phyloP scores from a whole-genome alignment of 2,113 vertebrate species.

The Saccopteryx bilineata region DNA sequence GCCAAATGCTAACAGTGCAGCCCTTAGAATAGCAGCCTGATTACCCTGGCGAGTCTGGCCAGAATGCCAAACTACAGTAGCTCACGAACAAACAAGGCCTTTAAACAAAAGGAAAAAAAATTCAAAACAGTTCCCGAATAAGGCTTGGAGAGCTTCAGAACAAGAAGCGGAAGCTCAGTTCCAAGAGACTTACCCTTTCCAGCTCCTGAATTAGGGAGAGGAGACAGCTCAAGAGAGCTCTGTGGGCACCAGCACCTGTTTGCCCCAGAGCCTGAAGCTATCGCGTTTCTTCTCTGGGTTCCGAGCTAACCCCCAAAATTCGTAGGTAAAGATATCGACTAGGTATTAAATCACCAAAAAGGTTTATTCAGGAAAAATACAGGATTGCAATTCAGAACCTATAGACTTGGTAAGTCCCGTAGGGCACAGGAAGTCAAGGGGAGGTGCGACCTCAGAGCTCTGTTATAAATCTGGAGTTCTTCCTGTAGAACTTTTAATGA shows the following conservation, averaged over 20 bases:
- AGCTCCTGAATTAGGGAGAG: not conserved
- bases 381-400: not conserved
- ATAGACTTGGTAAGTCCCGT: not conserved
- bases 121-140: not conserved
- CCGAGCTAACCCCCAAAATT: not conserved
- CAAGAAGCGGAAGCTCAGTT: too few species aligned
- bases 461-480: not conserved
- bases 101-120: not conserved
- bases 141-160: not conserved
- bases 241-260: not conserved
- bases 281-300: not conserved
- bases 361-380: not conserved
- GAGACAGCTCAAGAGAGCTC: not conserved
- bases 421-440: not conserved
- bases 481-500: not conserved
- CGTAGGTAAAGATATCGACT: not conserved
- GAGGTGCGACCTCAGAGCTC: not conserved
- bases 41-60: too few species aligned
- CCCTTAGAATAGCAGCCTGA: not conserved
- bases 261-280: not conserved
- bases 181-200: not conserved
- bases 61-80: not conserved
- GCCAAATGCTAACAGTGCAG: not conserved
- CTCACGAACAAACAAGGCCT: not conserved
- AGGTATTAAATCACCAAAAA: not conserved